A percentile compares a stretch with the other conserved stretches of the same genome.
Evolutionary conservation across 2,113 vertebrate species (phyloP).

Genomic region (Ceyx cyanopectus): DNA sequence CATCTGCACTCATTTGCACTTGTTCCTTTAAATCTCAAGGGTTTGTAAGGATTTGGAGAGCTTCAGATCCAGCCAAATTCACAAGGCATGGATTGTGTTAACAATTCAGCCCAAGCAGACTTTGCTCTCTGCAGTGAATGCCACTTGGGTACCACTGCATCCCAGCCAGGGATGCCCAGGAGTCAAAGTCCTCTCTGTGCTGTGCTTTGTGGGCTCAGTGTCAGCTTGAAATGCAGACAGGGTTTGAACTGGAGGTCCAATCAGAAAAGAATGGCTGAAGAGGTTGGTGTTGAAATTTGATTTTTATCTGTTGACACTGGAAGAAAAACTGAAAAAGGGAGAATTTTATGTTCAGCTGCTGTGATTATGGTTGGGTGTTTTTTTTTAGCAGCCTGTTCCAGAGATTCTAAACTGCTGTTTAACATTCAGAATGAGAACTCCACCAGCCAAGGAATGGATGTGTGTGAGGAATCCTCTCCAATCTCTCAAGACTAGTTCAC

Average conservation of each 20-base stretch:
- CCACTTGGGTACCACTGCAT: not conserved
- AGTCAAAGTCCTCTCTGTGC: constrained; percentile 45
- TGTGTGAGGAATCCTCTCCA: not conserved
- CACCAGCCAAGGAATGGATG: not conserved
- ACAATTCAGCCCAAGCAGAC: not conserved
- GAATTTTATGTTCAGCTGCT: not conserved
- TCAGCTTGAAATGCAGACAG: not conserved
- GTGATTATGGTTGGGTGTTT: not conserved
- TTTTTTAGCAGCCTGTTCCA: not conserved
- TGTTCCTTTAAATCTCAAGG: constrained; percentile 13
- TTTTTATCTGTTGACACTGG: not conserved
- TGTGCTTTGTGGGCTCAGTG: constrained; percentile 26
- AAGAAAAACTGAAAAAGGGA: not conserved
- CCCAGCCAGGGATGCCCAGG: constrained; percentile 23
- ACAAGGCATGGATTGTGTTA: not conserved
- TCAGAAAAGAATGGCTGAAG: not conserved
- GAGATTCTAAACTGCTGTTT: not conserved
- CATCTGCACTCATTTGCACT: constrained; percentile 8
- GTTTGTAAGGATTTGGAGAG: not conserved
- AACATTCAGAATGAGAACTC: not conserved
- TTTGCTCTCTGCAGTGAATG: not conserved
- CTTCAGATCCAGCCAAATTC: not conserved
- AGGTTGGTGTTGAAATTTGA: not conserved
- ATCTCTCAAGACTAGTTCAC: not conserved
- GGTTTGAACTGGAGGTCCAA: not conserved